Evolutionary conservation across 2,888 invertebrate genomes (phyloP).

Genomic region (Xanthostigma xanthostigma): DNA sequence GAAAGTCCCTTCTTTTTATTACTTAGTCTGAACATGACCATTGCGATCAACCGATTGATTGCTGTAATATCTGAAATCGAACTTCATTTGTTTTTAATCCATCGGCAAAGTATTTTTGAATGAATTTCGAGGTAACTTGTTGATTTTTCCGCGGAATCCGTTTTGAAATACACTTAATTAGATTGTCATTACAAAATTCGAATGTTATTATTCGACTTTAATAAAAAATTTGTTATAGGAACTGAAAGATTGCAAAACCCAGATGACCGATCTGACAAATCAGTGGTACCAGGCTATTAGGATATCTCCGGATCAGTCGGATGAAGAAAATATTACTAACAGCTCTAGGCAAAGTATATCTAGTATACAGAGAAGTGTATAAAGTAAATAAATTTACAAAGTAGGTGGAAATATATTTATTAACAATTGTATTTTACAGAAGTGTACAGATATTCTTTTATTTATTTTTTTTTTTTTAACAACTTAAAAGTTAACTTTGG

Average conservation of each 20-base stretch:
- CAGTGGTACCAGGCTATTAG: conserved; percentile 96
- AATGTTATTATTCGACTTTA: too few species aligned
- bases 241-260: conserved; percentile 86
- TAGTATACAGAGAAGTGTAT: conserved; percentile 19
- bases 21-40: too few species aligned
- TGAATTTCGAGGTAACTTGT: too few species aligned
- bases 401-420: not conserved
- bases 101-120: too few species aligned
- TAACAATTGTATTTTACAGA: not conserved
- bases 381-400: not conserved
- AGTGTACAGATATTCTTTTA: not conserved
- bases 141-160: too few species aligned
- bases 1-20: too few species aligned
- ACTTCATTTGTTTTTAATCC: too few species aligned
- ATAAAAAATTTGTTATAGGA: conserved; percentile 42
- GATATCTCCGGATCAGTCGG: conserved; percentile 73
- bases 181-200: too few species aligned
- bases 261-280: conserved; percentile 91
- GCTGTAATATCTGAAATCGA: too few species aligned
- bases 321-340: conserved; percentile 44
- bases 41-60: too few species aligned
- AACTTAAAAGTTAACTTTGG: too few species aligned
- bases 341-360: conserved; percentile 28
- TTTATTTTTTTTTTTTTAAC: not conserved
- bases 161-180: too few species aligned